phyloP scores from a whole-genome alignment of 2,113 vertebrate species.

The Hippoglossus stenolepis region DNA sequence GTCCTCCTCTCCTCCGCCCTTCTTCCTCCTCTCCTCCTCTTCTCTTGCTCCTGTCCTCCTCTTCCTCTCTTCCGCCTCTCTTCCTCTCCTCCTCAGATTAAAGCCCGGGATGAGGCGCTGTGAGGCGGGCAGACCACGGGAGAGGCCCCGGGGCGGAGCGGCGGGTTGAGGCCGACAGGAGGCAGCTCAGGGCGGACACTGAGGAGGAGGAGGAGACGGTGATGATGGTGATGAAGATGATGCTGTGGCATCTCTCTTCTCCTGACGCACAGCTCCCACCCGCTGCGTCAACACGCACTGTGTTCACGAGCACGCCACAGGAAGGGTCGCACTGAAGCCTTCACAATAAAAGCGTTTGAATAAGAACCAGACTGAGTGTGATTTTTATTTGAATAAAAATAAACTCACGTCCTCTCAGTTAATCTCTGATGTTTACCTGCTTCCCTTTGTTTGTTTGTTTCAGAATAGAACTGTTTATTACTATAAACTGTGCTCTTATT shows the following conservation, averaged over 20 bases:
- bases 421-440: no score
- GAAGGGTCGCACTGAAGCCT: neutral
- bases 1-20: neutral
- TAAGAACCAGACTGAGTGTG: neutral
- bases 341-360: conserved; percentile 47
- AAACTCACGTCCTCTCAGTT: neutral
- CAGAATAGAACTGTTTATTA: no score
- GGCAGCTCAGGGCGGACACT: neutral
- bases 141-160: conserved; percentile 4
- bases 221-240: conserved; percentile 31
- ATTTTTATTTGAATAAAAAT: neutral
- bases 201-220: neutral
- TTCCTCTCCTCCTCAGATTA: neutral
- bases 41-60: neutral
- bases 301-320: conserved; percentile 7
- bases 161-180: neutral
- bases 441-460: no score
- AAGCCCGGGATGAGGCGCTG: conserved; percentile 23
- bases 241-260: conserved; percentile 61
- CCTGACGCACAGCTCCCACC: conserved; percentile 62
- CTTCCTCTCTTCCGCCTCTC: neutral
- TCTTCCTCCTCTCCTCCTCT: conserved; percentile 23
- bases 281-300: conserved; percentile 55
- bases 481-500: conserved; percentile 41
- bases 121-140: conserved; percentile 25